phyloP scores from a whole-genome alignment of 2,888 invertebrate genomes.

The Drosophila macrothrix region DNA sequence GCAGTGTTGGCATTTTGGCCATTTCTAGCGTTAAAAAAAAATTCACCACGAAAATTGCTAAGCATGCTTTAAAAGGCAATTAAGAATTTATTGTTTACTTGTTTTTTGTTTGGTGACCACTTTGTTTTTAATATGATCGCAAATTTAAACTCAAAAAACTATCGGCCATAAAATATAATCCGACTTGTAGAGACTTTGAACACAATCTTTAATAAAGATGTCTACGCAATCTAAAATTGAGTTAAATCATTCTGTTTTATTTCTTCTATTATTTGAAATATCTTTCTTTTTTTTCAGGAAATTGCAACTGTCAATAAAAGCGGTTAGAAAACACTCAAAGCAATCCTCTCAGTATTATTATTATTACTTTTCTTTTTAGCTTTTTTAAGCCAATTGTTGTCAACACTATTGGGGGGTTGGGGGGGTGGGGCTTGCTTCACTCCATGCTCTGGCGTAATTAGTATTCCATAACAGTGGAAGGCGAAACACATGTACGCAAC shows the following conservation, averaged over 20 bases:
- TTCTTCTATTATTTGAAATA: neutral
- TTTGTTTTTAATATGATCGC: neutral
- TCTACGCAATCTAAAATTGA: neutral
- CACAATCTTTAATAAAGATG: neutral
- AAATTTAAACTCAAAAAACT: neutral
- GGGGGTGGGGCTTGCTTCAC: neutral
- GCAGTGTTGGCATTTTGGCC: conserved; percentile 9
- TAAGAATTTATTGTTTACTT: neutral
- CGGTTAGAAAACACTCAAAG: neutral
- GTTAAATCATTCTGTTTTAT: neutral
- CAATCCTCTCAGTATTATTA: neutral
- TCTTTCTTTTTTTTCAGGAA: too few species aligned
- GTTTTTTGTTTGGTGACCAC: neutral
- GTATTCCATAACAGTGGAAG: conserved; percentile 82
- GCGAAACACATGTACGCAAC: conserved; percentile 82
- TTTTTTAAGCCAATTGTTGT: neutral
- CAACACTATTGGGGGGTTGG: neutral
- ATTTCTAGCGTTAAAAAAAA: neutral
- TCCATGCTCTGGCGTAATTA: conserved; percentile 70
- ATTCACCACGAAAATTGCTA: too few species aligned
- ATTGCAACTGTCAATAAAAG: neutral
- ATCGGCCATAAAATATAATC: neutral
- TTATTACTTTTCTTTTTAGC: neutral
- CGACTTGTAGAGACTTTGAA: neutral
- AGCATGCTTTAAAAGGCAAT: neutral